A percentile compares a stretch with the other conserved stretches of the same genome.
Conservation (phyloP, 2,113 vertebrate genomes). For the Potamarius usumacintae region DNA sequence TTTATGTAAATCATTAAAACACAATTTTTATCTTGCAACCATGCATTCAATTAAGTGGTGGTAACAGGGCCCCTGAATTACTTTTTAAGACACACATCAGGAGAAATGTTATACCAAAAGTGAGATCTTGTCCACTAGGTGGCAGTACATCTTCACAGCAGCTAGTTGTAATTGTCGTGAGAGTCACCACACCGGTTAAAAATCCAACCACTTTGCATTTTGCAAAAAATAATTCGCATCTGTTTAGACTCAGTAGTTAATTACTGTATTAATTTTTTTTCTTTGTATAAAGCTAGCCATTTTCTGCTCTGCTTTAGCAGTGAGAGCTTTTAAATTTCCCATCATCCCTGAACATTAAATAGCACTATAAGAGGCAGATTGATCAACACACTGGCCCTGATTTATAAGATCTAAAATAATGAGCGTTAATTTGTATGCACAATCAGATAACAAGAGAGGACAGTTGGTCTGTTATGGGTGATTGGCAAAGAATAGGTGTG, state of each 20-base stretch:
- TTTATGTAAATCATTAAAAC: too few species aligned
- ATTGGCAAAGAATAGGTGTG: not conserved
- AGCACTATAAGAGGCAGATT: constrained; percentile 28
- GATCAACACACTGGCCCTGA: constrained; percentile 3
- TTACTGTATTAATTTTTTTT: not conserved
- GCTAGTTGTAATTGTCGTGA: not conserved
- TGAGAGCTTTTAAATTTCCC: constrained; percentile 53
- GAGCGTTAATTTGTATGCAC: not conserved
- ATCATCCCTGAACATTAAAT: constrained; percentile 53
- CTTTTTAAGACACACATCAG: not conserved
- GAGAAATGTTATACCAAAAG: not conserved
- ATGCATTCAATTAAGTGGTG: too few species aligned
- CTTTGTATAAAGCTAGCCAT: constrained; percentile 12
- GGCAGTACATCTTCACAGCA: constrained; percentile 19
- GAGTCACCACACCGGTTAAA: not conserved
- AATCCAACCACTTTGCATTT: not conserved
- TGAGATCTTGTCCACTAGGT: constrained; percentile 24
- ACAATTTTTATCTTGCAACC: too few species aligned
- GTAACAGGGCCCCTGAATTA: too few species aligned
- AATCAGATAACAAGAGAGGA: not conserved
- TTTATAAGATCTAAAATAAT: constrained; percentile 8
- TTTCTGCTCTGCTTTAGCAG: constrained; percentile 33
- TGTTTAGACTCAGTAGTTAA: not conserved
- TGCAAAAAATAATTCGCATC: not conserved
- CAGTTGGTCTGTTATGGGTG: not conserved